Evolutionary conservation across 2,113 vertebrate genomes (phyloP).

Genomic region (Sisor rabdophorus): DNA sequence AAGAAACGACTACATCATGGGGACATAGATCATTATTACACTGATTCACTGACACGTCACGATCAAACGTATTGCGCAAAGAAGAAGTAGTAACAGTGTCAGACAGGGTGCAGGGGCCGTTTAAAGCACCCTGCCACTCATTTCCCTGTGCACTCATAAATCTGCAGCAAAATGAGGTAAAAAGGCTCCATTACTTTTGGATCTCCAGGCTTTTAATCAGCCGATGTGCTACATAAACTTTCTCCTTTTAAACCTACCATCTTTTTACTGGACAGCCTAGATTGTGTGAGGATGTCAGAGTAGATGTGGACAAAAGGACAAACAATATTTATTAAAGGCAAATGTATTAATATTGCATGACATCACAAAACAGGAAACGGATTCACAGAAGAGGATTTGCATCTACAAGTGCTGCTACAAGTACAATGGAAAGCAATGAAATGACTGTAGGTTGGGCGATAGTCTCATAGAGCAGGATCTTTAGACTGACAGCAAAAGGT

Average conservation of each 20-base stretch:
- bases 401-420: not conserved
- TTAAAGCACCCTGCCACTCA: constrained; percentile 71
- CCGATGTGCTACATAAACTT: constrained; percentile 66
- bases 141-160: constrained; percentile 62
- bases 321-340: not conserved
- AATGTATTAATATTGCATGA: not conserved
- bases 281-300: constrained; percentile 9
- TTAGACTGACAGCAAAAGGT: not conserved
- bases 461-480: too few species aligned
- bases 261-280: constrained; percentile 52
- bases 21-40: constrained; percentile 44
- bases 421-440: not conserved
- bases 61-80: constrained; percentile 14
- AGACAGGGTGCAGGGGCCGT: constrained; percentile 57
- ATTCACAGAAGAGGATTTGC: not conserved
- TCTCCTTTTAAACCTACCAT: constrained; percentile 64
- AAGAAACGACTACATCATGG: constrained; percentile 22
- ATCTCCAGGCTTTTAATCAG: constrained; percentile 67
- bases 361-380: not conserved
- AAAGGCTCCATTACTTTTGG: constrained; percentile 68
- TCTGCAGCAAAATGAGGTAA: constrained; percentile 63
- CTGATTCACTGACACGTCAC: constrained; percentile 47
- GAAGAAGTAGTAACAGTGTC: constrained; percentile 9
- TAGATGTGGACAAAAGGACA: constrained; percentile 13
- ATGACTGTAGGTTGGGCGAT: not conserved